Evolutionary conservation across 2,797 vertebrate genomes (phyloP), one percentile per base, ranked within the genome.

Genomic region (Sebastes hubbsi): DNA sequence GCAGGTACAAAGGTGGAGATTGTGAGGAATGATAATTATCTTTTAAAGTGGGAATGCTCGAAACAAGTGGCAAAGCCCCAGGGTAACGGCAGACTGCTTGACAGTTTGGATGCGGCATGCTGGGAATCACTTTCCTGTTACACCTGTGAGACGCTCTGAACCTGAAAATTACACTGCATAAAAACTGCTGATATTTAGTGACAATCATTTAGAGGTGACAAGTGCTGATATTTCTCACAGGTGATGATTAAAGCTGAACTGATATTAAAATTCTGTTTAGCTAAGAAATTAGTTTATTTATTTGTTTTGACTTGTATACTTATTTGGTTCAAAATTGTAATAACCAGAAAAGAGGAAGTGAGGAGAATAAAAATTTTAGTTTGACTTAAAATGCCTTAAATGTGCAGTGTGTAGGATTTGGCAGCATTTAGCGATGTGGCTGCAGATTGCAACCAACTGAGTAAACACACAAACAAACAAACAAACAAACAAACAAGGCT

Each of bases 1-100:
- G 84, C 87, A 87, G 85, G 11, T 79, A 82, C 81, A 90, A 82
- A 87, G 86, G 78, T 68, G 64, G 25, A 80, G 74, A 82, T 85
- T 85, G 38, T 79, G 70, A 78, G 36, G 54, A 80, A 72, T 78
- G 83, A 88, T 87, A 84, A 86, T 84, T 74, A 82, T 80, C 77
- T 83, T 72, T 85, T 72, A 80, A 78, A 87, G 77, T 77, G 56
- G 72, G 67, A 81, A 87, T 58, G 68, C 52, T 77, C 20, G 11
- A 75, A 73, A 76, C 56, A 75, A 74, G 60, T 30, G 24, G 46
- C 10, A 4, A 25, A 56, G 76, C 65, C 61, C 34, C 34, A 2
- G 61, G 38, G 54, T 77, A 79, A 78, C 14, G 72, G 42, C 24
- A 42, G 82, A 76, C 24, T 56, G 66, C 61, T 76, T 68, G 82